A percentile compares a stretch with the other conserved stretches of the same genome.
Evolutionary conservation across 37 sponge, comb jelly and placozoan genomes (phyloP).

Genomic region (Trichoplax adhaerens): DNA sequence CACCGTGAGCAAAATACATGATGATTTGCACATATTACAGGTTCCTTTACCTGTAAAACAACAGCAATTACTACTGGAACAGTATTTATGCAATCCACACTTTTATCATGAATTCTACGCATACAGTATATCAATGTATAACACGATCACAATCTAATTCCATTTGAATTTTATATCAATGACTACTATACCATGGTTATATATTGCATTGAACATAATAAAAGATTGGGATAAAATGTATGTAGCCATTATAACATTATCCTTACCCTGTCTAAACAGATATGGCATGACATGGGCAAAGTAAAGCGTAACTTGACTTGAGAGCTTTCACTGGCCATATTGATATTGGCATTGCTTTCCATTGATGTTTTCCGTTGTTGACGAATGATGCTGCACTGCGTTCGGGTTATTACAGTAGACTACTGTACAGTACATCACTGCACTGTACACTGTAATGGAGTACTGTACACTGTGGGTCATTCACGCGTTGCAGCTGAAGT

Average conservation of each 20-base stretch:
- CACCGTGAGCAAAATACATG: constrained; percentile 6
- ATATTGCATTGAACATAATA: too few species aligned
- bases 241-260: neutral
- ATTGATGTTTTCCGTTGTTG: neutral
- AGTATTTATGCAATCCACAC: neutral
- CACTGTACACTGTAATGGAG: too few species aligned
- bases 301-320: neutral
- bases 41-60: constrained; percentile 11
- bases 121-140: too few species aligned
- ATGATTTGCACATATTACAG: constrained; percentile 1
- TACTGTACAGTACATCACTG: too few species aligned
- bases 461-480: too few species aligned
- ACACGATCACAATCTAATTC: too few species aligned
- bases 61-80: neutral
- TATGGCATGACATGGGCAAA: constrained; percentile 4
- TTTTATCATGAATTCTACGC: too few species aligned
- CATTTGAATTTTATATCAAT: too few species aligned
- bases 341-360: neutral
- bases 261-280: constrained; percentile 3
- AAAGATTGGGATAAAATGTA: too few species aligned
- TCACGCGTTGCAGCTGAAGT: too few species aligned
- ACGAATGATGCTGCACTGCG: neutral
- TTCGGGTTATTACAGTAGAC: too few species aligned
- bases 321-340: neutral
- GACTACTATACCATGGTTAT: too few species aligned